Base-by-base conservation (phyloP, 2,113 vertebrate species). In the Oreochromis tanganicae region DNA sequence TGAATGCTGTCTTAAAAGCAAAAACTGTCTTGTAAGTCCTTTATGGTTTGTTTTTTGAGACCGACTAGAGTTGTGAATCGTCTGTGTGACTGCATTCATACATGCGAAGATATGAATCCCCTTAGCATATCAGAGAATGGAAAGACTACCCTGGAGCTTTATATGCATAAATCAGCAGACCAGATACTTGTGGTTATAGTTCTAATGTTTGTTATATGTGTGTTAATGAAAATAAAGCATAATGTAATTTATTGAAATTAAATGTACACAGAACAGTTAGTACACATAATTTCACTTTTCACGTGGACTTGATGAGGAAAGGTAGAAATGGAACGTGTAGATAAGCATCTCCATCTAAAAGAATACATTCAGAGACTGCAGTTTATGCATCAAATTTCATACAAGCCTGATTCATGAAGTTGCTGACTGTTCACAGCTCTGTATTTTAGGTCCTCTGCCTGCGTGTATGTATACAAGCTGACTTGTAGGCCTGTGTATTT, bases 181-280 rank as follows among this genome's bases (percentile, higher is more conserved):
- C 96, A 95, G 96, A 96, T 90, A 96, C 96, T 96, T 96, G 96
- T 97, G 96, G 92, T 94, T 96, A 34, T 91, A 90, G 90, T 90
- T 95, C 93, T 95, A n/a, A n/a, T n/a, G 92, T 96, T 95, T 96
- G 94, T 95, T 94, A 93, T 82, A 56, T 85, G 92, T 94, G 94
- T 95, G 93, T 92, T 93, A 54, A 95, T 95, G 34, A 68, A 68
- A 68, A 68, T 68, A 68, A 68, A 66, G 61, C 87, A 90, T 93
- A 89, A 59, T 94, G 94, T 96, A 96, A 95, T 92, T 96, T 96
- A 96, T 95, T 95, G 81, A 95, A 94, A 89, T 91, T 61, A 17
- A 92, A 93, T 93, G 79, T 86, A 87, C 92, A 93, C 88, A 90
- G 88, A 92, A 90, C 54, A 81, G 87, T 92, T 83, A 81, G 87